Evolutionary conservation across 2,797 vertebrate genomes (phyloP).

Genomic region (Odontamblyopus rebecca): DNA sequence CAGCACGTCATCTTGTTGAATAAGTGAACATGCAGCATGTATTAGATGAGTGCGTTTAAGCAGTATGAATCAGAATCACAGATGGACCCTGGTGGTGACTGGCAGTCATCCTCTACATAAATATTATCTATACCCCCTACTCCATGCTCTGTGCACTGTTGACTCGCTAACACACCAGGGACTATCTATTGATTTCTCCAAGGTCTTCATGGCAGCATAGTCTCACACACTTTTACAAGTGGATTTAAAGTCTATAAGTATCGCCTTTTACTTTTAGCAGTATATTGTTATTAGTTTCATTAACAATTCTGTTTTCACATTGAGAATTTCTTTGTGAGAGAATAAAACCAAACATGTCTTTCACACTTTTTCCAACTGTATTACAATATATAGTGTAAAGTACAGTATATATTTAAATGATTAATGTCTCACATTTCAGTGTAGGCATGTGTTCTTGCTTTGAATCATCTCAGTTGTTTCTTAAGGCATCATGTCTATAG

Average conservation of each 20-base stretch:
- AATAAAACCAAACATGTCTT: not conserved
- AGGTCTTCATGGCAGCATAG: constrained; percentile 64
- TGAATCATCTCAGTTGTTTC: constrained; percentile 34
- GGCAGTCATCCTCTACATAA: constrained; percentile 70
- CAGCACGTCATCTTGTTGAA: constrained; percentile 48
- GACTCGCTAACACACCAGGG: constrained; percentile 70
- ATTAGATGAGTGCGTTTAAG: constrained; percentile 64
- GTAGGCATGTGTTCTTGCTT: constrained; percentile 11
- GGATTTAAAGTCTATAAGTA: constrained; percentile 12
- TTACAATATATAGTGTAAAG: too few species aligned
- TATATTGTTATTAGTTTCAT: constrained; percentile 9
- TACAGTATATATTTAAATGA: not conserved
- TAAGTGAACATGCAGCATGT: constrained; percentile 59
- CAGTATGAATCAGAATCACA: constrained; percentile 75
- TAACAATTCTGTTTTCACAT: too few species aligned
- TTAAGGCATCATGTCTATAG: constrained; percentile 51
- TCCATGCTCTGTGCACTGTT: constrained; percentile 64
- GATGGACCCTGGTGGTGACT: constrained; percentile 65
- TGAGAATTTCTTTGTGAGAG: not conserved
- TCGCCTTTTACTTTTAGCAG: not conserved
- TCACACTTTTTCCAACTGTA: not conserved
- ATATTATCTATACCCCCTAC: constrained; percentile 68
- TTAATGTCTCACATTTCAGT: constrained; percentile 1
- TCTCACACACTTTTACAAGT: constrained; percentile 54
- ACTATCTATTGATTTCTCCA: constrained; percentile 72